These are phyloP conservation scores for Platanista minor DNA, from an alignment of 2,113 vertebrate species.

Conservation along the genomic window DNA sequence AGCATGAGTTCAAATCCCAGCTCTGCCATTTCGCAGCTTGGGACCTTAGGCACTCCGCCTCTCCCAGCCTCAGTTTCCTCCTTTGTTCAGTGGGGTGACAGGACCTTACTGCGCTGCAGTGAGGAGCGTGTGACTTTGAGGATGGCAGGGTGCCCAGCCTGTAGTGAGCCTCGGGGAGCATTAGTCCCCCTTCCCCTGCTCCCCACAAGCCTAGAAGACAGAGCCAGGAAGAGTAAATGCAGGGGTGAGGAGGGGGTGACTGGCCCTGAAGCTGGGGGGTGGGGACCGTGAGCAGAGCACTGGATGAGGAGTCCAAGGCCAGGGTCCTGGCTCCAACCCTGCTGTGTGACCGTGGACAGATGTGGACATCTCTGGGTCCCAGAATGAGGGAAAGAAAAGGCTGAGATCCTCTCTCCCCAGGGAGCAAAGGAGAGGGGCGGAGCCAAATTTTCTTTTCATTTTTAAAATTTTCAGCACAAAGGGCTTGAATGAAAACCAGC, in stretches of 20 bases:
- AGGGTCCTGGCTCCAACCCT: background rate
- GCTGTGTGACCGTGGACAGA: conserved; percentile 29
- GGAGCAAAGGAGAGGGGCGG: background rate
- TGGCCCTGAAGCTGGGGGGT: background rate
- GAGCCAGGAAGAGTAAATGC: background rate
- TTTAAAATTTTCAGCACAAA: conserved; percentile 46
- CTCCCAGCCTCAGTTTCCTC: background rate
- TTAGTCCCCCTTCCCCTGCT: background rate
- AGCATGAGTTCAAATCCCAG: background rate
- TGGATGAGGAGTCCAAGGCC: background rate
- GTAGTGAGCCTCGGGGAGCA: background rate
- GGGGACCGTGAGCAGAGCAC: rapidly evolving
- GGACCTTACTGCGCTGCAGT: background rate
- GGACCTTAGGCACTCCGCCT: background rate
- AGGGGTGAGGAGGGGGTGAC: too few relatives aligned
- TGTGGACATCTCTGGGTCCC: conserved; percentile 1
- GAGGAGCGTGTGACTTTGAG: background rate
- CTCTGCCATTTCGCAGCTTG: background rate
- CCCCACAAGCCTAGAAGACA: background rate
- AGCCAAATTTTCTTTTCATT: conserved; percentile 19
- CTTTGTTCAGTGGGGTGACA: background rate
- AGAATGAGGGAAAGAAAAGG: background rate
- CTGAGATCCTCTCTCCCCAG: background rate
- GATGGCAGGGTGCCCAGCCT: background rate
- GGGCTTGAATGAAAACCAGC: conserved; percentile 63